Percentiles rank a stretch among this genome's conserved stretches.
Evolutionary conservation across 1,140 invertebrate species (phyloP).

Genomic region (Batillaria attramentaria): DNA sequence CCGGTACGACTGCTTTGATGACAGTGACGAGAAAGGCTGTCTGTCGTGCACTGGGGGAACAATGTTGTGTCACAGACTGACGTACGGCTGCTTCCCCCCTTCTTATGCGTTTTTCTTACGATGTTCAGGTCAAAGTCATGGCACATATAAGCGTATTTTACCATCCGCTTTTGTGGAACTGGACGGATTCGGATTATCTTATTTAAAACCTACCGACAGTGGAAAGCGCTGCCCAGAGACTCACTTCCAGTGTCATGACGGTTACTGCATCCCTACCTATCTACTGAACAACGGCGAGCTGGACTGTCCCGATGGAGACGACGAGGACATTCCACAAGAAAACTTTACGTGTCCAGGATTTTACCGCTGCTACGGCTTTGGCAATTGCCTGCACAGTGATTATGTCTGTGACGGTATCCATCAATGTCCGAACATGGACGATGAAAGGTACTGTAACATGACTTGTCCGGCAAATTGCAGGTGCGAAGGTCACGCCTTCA

Average conservation of each 20-base stretch:
- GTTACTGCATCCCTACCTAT: conserved; percentile 8
- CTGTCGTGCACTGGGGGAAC: background rate
- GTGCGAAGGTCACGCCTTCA: conserved; percentile 28
- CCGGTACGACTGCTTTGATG: conserved; percentile 32
- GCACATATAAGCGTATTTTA: background rate
- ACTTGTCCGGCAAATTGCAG: conserved; percentile 20
- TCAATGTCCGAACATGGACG: conserved; percentile 34
- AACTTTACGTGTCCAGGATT: background rate
- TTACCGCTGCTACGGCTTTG: conserved; percentile 26
- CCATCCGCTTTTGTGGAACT: background rate
- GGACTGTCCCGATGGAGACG: background rate
- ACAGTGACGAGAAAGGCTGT: conserved; percentile 32
- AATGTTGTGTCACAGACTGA: background rate
- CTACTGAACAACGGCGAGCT: background rate
- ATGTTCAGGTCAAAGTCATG: background rate
- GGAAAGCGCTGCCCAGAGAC: background rate
- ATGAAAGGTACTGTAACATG: conserved; percentile 25
- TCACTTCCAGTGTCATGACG: background rate
- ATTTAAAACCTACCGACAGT: background rate
- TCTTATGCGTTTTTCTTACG: background rate
- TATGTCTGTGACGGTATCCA: conserved; percentile 29
- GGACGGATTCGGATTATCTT: conserved; percentile 8
- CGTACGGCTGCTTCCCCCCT: background rate
- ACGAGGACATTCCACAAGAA: background rate
- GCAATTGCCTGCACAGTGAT: conserved; percentile 11